A percentile compares a stretch with the other conserved stretches of the same genome.
These are phyloP conservation scores for Aviceda subcristata DNA, from an alignment of 2,113 vertebrate species.

Conservation along the genomic window DNA sequence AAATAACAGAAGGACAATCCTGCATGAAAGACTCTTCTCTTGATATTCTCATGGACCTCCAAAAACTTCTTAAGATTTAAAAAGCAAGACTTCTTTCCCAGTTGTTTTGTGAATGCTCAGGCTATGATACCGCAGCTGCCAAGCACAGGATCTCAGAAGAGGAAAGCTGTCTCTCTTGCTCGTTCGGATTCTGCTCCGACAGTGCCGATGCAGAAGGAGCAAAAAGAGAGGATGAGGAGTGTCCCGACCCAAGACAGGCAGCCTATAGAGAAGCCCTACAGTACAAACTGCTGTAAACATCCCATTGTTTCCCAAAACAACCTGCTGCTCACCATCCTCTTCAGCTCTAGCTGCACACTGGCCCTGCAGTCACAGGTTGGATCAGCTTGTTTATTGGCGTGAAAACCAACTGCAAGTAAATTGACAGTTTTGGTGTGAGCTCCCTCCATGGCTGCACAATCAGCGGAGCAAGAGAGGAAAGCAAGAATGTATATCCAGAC, in stretches of 20 bases:
- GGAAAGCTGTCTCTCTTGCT: neutral
- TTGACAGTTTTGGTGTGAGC: neutral
- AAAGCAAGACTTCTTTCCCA: neutral
- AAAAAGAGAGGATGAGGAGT: neutral
- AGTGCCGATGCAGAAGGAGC: neutral
- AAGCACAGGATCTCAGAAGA: neutral
- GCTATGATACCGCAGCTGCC: neutral
- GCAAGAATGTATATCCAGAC: accelerated
- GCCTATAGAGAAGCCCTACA: neutral
- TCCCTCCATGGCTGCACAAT: neutral
- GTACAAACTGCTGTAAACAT: neutral
- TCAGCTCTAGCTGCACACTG: neutral
- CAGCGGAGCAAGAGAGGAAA: neutral
- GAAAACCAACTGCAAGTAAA: neutral
- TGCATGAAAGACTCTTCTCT: neutral
- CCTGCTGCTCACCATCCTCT: neutral
- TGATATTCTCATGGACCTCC: neutral
- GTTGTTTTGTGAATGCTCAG: neutral
- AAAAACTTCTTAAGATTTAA: neutral
- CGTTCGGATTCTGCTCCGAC: neutral
- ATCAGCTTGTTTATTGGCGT: neutral
- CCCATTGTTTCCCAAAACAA: neutral
- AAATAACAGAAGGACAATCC: neutral
- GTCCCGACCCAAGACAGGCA: neutral
- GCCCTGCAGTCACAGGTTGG: neutral